Conservation (phyloP, 2,888 invertebrate genomes). For the Anthophora plumipes region DNA sequence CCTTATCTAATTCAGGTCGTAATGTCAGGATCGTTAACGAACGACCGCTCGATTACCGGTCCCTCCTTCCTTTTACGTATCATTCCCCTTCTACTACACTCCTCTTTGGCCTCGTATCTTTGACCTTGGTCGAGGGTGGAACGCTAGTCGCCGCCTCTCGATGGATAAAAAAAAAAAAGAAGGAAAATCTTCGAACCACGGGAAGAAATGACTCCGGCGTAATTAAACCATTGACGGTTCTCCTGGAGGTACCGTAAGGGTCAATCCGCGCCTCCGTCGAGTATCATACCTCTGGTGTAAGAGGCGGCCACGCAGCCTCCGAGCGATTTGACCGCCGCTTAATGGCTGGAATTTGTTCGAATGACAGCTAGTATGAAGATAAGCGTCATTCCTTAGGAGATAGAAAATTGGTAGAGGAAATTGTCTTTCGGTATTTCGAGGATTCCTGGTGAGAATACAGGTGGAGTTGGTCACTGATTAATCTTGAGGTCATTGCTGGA, state of each 20-base stretch:
- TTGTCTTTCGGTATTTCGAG: too few species aligned
- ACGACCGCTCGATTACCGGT: slow-evolving; percentile 23
- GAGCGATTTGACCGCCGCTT: slow-evolving; percentile 59
- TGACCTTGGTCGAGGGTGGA: slow-evolving; percentile 66
- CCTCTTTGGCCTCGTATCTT: slow-evolving; percentile 45
- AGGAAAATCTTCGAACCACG: slow-evolving; percentile 17
- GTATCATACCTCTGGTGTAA: slow-evolving; percentile 56
- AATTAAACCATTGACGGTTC: slow-evolving; percentile 72
- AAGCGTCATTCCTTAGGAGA: too few species aligned
- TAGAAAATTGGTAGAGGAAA: too few species aligned
- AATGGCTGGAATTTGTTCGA: slow-evolving; percentile 76
- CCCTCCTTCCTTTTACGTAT: slow-evolving; percentile 6
- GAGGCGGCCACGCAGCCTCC: slow-evolving; percentile 38
- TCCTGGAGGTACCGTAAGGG: slow-evolving; percentile 68
- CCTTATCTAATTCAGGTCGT: slow-evolving; percentile 54
- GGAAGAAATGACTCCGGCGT: slow-evolving; percentile 66
- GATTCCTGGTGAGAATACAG: too few species aligned
- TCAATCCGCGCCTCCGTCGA: slow-evolving; percentile 62
- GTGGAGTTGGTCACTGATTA: too few species aligned
- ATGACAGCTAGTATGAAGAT: slow-evolving; percentile 37
- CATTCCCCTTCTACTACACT: neutral
- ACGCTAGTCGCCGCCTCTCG: slow-evolving; percentile 30
- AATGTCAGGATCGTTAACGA: slow-evolving; percentile 58
- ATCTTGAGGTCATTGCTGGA: too few species aligned
- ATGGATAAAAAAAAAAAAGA: too few species aligned